phyloP scores from a whole-genome alignment of 2,113 vertebrate genomes.

The Odontophorus gujanensis region DNA sequence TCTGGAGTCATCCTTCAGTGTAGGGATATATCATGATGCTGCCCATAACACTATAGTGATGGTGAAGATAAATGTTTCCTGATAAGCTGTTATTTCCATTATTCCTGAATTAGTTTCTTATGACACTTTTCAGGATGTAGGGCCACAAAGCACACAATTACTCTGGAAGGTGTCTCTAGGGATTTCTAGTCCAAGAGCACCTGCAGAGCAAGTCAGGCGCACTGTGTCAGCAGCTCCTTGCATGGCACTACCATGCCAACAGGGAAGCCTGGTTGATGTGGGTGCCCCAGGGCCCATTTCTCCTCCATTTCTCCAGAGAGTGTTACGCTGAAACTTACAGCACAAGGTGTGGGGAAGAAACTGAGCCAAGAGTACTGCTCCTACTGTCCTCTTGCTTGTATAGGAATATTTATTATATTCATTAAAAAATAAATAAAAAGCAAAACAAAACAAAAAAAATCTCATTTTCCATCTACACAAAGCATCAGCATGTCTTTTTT shows the following conservation, averaged over 20 bases:
- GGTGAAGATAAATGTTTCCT: not conserved
- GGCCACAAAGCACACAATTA: not conserved
- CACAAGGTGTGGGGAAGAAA: not conserved
- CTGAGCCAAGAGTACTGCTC: not conserved
- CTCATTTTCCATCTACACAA: not conserved
- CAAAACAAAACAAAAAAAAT: not conserved
- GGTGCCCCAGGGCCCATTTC: not conserved
- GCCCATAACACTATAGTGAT: not conserved
- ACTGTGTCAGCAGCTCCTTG: not conserved
- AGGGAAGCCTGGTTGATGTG: accelerated
- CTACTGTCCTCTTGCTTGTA: not conserved
- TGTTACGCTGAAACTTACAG: not conserved
- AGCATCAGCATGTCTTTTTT: not conserved
- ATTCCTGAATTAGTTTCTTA: not conserved
- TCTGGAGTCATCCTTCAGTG: not conserved
- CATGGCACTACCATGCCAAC: not conserved
- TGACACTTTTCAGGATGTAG: not conserved
- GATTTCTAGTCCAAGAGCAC: not conserved
- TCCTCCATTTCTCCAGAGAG: not conserved
- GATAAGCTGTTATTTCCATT: not conserved
- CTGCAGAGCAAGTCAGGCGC: not conserved
- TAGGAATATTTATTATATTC: not conserved
- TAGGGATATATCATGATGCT: not conserved
- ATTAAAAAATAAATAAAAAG: not conserved
- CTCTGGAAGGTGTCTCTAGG: not conserved